Percentiles rank a stretch among this genome's conserved stretches.
Conservation (phyloP, 1,140 invertebrate genomes). For the Phocides pigmalion region DNA sequence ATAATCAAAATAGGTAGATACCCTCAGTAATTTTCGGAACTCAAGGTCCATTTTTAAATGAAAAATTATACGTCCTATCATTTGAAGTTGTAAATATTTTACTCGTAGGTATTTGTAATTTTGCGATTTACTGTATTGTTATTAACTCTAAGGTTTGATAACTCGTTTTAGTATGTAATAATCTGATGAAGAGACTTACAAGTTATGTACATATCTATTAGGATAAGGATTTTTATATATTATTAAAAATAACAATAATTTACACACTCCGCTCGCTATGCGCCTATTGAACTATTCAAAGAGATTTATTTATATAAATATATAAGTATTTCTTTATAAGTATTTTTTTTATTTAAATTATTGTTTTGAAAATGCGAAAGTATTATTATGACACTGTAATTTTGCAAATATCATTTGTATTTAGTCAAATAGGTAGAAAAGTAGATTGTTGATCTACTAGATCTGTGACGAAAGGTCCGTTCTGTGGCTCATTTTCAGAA, state of each 20-base stretch:
- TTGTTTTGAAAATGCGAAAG: too few relatives aligned
- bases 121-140: slow-evolving; percentile 75
- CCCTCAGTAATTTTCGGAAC: not conserved
- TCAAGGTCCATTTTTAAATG: slow-evolving; percentile 3
- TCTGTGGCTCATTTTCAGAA: too few relatives aligned
- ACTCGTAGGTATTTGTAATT: slow-evolving; percentile 71
- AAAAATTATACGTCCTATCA: slow-evolving; percentile 45
- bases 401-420: too few relatives aligned
- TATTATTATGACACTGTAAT: too few relatives aligned
- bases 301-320: not conserved
- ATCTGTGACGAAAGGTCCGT: too few relatives aligned
- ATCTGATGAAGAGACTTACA: slow-evolving; percentile 77
- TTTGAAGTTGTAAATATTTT: slow-evolving; percentile 81
- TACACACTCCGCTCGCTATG: slow-evolving; percentile 28
- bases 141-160: slow-evolving; percentile 73
- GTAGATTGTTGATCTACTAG: too few relatives aligned
- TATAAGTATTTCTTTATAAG: not conserved
- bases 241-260: slow-evolving; percentile 34
- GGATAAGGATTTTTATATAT: slow-evolving; percentile 67
- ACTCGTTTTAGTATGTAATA: slow-evolving; percentile 66
- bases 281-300: not conserved
- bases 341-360: not conserved
- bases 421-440: too few relatives aligned
- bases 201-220: slow-evolving; percentile 82
- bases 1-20: not conserved